phyloP scores from a whole-genome alignment of 2,888 invertebrate genomes.

The Tetragonula carbonaria region DNA sequence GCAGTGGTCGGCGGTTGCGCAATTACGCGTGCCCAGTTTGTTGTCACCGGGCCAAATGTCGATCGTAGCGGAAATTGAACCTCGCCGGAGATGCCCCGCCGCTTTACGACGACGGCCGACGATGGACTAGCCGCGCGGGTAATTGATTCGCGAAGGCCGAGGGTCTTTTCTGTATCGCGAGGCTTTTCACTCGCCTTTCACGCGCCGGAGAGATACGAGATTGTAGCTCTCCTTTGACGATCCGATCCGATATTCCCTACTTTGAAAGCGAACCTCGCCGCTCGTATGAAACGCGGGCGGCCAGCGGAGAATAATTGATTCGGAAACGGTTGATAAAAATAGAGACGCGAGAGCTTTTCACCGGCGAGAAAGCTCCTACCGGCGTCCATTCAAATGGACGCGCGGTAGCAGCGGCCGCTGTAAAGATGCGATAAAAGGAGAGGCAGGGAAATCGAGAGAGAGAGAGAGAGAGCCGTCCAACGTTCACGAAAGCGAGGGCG shows the following conservation, averaged over 20 bases:
- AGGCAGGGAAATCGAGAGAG: background rate
- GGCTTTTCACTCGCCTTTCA: background rate
- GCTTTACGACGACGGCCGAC: no score
- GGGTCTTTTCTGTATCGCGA: background rate
- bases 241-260: background rate
- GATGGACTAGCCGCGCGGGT: background rate
- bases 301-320: background rate
- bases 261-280: background rate
- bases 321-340: background rate
- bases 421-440: slow-evolving; percentile 43
- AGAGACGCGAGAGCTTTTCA: background rate
- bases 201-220: background rate
- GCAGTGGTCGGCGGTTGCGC: slow-evolving; percentile 19
- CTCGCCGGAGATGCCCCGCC: no score
- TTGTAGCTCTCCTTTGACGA: no score
- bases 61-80: slow-evolving; percentile 31
- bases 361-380: background rate
- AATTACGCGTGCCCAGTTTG: slow-evolving; percentile 21
- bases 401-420: background rate
- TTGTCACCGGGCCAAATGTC: slow-evolving; percentile 9
- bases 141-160: background rate
- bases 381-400: slow-evolving; percentile 24
- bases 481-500: slow-evolving; percentile 66
- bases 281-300: background rate
- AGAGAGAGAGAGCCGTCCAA: slow-evolving; percentile 42